phyloP scores from a whole-genome alignment of 2,113 vertebrate genomes.

The Okapia johnstoni region DNA sequence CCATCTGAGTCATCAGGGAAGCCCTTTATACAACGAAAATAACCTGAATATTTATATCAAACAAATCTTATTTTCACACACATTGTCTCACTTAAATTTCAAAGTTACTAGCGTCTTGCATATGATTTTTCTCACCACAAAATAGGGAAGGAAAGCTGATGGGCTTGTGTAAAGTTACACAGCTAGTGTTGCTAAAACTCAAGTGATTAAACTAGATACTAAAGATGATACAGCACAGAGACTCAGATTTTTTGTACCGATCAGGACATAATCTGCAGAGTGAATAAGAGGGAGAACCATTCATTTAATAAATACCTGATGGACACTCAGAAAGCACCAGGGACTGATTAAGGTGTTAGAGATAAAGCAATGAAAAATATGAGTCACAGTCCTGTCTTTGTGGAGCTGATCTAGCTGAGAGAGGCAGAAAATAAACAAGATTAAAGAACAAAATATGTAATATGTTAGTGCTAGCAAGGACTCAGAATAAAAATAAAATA shows the following conservation, averaged over 20 bases:
- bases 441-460: background rate
- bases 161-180: background rate
- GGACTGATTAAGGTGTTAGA: background rate
- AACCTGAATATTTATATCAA: background rate
- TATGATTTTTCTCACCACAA: background rate
- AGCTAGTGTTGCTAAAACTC: background rate
- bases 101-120: background rate
- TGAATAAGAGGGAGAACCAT: background rate
- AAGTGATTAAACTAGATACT: background rate
- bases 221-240: rapidly evolving
- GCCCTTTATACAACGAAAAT: background rate
- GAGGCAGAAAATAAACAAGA: background rate
- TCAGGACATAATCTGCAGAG: background rate
- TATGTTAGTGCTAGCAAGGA: background rate
- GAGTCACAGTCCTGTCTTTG: background rate
- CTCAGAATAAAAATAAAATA: background rate
- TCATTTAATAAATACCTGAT: background rate
- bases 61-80: background rate
- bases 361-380: background rate
- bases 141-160: background rate
- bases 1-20: background rate
- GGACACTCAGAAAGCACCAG: background rate
- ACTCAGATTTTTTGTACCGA: background rate
- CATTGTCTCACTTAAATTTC: background rate
- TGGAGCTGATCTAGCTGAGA: background rate